A percentile compares a stretch with the other conserved stretches of the same genome.
phyloP scores from a whole-genome alignment of 2,888 invertebrate genomes.

The Drosophila nr. fundita region DNA sequence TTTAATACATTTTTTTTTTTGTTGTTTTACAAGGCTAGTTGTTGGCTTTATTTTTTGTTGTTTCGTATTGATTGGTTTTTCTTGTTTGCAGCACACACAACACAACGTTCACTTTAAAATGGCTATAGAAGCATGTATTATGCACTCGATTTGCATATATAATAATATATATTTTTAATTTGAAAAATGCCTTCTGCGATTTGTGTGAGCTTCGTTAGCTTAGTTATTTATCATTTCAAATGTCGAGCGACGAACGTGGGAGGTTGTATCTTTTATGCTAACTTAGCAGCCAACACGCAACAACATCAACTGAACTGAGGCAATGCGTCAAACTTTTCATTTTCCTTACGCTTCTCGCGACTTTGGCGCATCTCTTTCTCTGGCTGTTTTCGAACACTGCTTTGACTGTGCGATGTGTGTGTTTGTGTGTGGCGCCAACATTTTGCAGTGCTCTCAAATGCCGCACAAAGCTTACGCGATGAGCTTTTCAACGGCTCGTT shows the following conservation, averaged over 20 bases:
- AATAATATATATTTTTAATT: background rate
- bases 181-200: slow-evolving; percentile 9
- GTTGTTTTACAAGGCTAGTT: slow-evolving; percentile 30
- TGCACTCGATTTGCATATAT: slow-evolving; percentile 11
- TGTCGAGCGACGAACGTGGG: slow-evolving; percentile 32
- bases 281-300: slow-evolving; percentile 69
- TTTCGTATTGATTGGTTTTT: slow-evolving; percentile 47
- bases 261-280: slow-evolving; percentile 49
- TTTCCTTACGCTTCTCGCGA: slow-evolving; percentile 48
- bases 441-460: slow-evolving; percentile 24
- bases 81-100: slow-evolving; percentile 8
- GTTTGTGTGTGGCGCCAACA: slow-evolving; percentile 41
- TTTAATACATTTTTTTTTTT: background rate
- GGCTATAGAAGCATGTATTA: slow-evolving; percentile 3
- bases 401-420: background rate
- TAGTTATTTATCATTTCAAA: slow-evolving; percentile 7
- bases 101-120: background rate
- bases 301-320: slow-evolving; percentile 69
- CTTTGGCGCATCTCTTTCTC: slow-evolving; percentile 52
- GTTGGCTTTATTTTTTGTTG: slow-evolving; percentile 12
- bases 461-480: slow-evolving; percentile 14
- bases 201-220: slow-evolving; percentile 14
- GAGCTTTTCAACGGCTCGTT: slow-evolving; percentile 18
- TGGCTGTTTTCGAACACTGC: slow-evolving; percentile 50
- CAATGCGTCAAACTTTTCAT: slow-evolving; percentile 62